Base-by-base conservation (phyloP, 2,797 vertebrate genomes). In the Malurus splendens region DNA sequence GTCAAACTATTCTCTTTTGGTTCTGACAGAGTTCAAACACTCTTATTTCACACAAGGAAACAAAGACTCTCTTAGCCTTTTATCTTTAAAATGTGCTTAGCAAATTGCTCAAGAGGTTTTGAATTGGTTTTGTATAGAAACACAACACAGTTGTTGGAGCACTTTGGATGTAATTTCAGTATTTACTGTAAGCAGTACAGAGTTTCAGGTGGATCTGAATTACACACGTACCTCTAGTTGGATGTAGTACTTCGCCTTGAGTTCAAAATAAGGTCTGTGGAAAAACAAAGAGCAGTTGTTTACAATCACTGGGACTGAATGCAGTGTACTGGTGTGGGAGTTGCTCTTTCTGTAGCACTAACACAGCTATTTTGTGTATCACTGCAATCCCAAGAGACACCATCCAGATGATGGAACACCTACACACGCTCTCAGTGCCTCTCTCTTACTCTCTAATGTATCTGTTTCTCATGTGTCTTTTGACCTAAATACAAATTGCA, bases 221-320 rank as follows among this genome's bases (percentile, higher is more conserved):
- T 48, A 47, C 12, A 38, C 42, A 97, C 98, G 0, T 97, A 99
- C 99, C 98, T 99, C 99, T n/a, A 99, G 97, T 48, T 99, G 98
- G 56, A 99, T 96, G 12, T 99, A 99, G 95, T 98, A 99, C 95
- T 98, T 99, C 1, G 98, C 98, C 97, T 99, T 99, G 95, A 99
- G 97, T 96, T 99, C 99, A 97, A 99, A 99, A 95, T 99, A 99
- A 75, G 99, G 99, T 95, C 99, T 99, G 97, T 41, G 51, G 87
- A 88, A 90, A 90, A 90, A 81, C 66, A 82, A 89, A 93, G 78
- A 82, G 86, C 39, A 73, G 15, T 38, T 54, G 24, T 72, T 89
- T 76, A 84, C 55, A 20, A n/a, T 19, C 51, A 42, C 27, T n/a
- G 44, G 16, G 20, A 20, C 56, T 8, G 41, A 44, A 28, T 6